Evolutionary conservation across 2,113 vertebrate genomes (phyloP), one percentile per base, ranked within the genome.

Genomic region (Rhipidura dahli): DNA sequence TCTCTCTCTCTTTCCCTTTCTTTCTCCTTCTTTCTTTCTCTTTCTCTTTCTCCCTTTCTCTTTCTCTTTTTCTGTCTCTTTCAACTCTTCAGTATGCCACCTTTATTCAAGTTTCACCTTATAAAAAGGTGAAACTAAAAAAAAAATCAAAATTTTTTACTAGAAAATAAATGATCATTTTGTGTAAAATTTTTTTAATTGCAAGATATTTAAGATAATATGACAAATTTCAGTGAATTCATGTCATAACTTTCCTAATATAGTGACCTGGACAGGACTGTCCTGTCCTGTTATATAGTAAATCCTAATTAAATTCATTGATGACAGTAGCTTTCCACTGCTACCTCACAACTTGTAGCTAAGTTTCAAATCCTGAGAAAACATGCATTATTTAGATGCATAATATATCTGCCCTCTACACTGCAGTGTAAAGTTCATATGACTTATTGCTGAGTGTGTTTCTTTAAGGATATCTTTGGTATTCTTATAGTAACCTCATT

Each of bases 401-500:
- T 63, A 93, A 90, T 75, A 35, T 53, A 94, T 89, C 93, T 89
- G 77, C 12, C 61, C 57, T 65, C 47, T 66, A 59, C 28, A 57
- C 26, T 50, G 19, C 70, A 88, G 47, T 77, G 33, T 84, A 53
- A 96, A 90, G 83, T 83, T 92, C 56, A n/a, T n/a, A 64, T 44
- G 40, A 92, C 87, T 93, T 94, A 92, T 66, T 82, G 27, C 51
- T 66, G 17, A 86, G 37, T 76, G 37, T 64, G 21, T 87, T 96
- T 96, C 90, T 95, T 73, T 93, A 94, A 93, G 84, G 68, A 86
- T 90, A 81, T 63, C 8, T 47, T 97, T 66, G 57, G 77, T 88
- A 94, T 91, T 96, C 53, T 60, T 96, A 72, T 40, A 86, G 88
- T 84, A 94, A 54, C 26, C 54, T 97, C 72, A 94, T 96, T 96